Evolutionary conservation across 2,113 vertebrate species (phyloP), one percentile per base, ranked within the genome.

Genomic region (Serinus canaria): DNA sequence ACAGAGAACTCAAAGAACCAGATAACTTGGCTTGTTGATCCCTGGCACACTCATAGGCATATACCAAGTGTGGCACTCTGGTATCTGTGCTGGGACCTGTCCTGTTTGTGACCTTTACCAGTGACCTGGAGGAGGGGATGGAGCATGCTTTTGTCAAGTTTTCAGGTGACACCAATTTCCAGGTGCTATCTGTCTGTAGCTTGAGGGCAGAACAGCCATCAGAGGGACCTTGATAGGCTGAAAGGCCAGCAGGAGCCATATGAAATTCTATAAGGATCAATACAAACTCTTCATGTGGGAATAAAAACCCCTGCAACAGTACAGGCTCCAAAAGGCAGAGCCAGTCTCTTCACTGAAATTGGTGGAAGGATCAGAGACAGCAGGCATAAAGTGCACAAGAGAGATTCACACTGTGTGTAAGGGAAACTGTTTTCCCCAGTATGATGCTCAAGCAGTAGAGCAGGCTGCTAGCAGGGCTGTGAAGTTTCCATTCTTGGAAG

Each of bases 241-340:
- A 72, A 58, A 27, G 39, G 22, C 33, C 59, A 74, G 22, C 35
- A 69, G 50, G 30, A 78, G 39, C 14, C 9, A 3, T 17, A 18
- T 0, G 0, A 68, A 81, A 44, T 55, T 60, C 33, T 52, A 0
- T 35, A 55, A 59, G 33, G 22, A 78, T 64, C 60, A 64, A 50
- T 59, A 44, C 9, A 25, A 52, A 56, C 25, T 10, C 35, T 69
- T 64, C 22, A 37, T 30, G 22, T 60, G 25, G 35, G 27, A 59
- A 82, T 17, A 44, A 78, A 68, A 69, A 22, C 8, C 9, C 24
- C 5, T n/a, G 16, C 41, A 52, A 63, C n/a, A 63, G 30, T 27
- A 59, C 63, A 59, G 9, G 10, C 31, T 68, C 31, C 52, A 68
- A 72, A 68, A 58, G 58, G 53, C 44, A 67, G 52, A 76, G 47